Base-by-base conservation (phyloP, 1,140 invertebrate genomes). In the Argopecten irradians region DNA sequence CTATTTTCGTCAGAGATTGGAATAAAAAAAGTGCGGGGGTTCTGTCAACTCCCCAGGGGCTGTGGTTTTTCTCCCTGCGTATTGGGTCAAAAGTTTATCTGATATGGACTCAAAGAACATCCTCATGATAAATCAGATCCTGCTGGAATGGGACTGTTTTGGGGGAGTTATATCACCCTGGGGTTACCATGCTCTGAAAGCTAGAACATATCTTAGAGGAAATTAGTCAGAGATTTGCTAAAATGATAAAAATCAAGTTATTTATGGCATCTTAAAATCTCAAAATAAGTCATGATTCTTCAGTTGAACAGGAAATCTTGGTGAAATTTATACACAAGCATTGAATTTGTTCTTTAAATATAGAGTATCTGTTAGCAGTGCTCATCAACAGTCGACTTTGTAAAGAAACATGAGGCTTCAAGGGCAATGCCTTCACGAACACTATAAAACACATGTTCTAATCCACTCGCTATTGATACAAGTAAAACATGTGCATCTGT, bases 171-270 rank as follows among this genome's bases (percentile, higher is more conserved):
- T 71, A 71, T 71, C 55, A n/a, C 55, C 5, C 14, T 71, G 5
- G 22, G 55, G 55, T 71, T 71, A 71, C 55, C 7, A 28, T n/a
- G n/a, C 16, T 71, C 55, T 3, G n/a, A 71, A 71, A 71, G 55
- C 55, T 71, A 71, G 28, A 71, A 71, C 55, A 28, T 28, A n/a
- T 71, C 55, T 28, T 71, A 7, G 55, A 71, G 55, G 55, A 71
- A 71, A 71, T 71, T 71, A 71, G 55, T 71, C 55, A 71, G 55
- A 71, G 55, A 71, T 71, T 71, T 71, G 55, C 28, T 5, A 28
- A 71, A 71, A 71, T 71, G 55, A 71, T 71, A 71, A 71, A 71
- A 71, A 71, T 71, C 55, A n/a, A 71, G 55, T 71, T 71, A 71
- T 71, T 71, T 71, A 71, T 71, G 55, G 55, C 55, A 28, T 71